Conservation (phyloP, 2,888 invertebrate genomes). For the Stegophylla sp. region DNA sequence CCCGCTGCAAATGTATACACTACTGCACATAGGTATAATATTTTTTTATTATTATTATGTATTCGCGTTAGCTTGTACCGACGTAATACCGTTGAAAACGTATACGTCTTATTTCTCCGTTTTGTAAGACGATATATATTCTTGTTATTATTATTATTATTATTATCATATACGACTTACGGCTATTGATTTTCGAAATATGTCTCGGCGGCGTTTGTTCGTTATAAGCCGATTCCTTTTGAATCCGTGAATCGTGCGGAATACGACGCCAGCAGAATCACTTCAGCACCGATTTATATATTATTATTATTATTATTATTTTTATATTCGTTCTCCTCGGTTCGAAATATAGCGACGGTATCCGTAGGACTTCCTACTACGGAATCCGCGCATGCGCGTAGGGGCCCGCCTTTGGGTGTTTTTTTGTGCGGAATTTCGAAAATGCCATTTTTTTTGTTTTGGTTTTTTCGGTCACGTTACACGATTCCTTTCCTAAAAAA, state of each 20-base stretch:
- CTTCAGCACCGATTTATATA: not conserved
- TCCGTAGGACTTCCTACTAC: not conserved
- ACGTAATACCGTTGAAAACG: not conserved
- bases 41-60: too few species aligned
- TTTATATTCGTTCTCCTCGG: not conserved
- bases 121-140: conserved; percentile 10
- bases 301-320: too few species aligned
- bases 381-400: not conserved
- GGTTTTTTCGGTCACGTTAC: not conserved
- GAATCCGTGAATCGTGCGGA: conserved; percentile 16
- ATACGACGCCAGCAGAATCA: not conserved
- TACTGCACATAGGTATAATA: too few species aligned
- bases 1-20: not conserved
- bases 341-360: not conserved
- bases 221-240: conserved; percentile 29
- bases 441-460: not conserved
- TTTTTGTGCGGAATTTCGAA: not conserved
- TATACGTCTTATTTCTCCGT: conserved; percentile 9
- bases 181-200: conserved; percentile 29
- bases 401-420: not conserved
- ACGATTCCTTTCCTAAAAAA: not conserved
- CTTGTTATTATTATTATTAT: too few species aligned
- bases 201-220: conserved; percentile 18
- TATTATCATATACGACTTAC: too few species aligned
- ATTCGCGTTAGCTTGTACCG: not conserved